Evolutionary conservation across 2,888 invertebrate genomes (phyloP).

Genomic region (Elgonia sp.): DNA sequence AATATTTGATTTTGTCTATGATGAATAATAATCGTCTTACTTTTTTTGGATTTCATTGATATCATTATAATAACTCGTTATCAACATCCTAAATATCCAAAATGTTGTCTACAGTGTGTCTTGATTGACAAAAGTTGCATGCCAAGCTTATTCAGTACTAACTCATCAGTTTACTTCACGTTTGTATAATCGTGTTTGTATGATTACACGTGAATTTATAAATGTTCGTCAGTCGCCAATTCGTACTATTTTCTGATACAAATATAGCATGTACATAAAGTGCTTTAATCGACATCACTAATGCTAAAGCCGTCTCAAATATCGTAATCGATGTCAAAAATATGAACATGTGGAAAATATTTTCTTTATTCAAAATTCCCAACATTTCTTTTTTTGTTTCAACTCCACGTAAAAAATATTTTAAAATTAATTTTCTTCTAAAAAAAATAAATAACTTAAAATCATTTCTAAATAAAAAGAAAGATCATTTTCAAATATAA

Average conservation of each 20-base stretch:
- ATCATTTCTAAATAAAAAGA: no score
- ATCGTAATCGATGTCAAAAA: conserved; percentile 55
- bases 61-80: neutral
- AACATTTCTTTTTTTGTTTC: no score
- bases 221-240: conserved; percentile 34
- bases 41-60: neutral
- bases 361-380: no score
- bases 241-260: conserved; percentile 30
- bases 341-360: conserved; percentile 55
- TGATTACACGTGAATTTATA: conserved; percentile 30
- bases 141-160: conserved; percentile 38
- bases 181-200: conserved; percentile 18
- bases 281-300: conserved; percentile 43
- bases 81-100: neutral
- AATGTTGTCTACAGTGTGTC: neutral
- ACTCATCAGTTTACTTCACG: conserved; percentile 34
- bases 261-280: conserved; percentile 48
- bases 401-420: no score
- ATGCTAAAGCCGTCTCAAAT: conserved; percentile 6
- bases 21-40: no score
- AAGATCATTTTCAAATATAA: no score
- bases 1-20: no score
- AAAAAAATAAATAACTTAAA: no score
- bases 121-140: conserved; percentile 25
- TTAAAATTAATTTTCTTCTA: no score